Evolutionary conservation across 2,113 vertebrate genomes (phyloP), one percentile per base, ranked within the genome.

Genomic region (Fregetta grallaria): DNA sequence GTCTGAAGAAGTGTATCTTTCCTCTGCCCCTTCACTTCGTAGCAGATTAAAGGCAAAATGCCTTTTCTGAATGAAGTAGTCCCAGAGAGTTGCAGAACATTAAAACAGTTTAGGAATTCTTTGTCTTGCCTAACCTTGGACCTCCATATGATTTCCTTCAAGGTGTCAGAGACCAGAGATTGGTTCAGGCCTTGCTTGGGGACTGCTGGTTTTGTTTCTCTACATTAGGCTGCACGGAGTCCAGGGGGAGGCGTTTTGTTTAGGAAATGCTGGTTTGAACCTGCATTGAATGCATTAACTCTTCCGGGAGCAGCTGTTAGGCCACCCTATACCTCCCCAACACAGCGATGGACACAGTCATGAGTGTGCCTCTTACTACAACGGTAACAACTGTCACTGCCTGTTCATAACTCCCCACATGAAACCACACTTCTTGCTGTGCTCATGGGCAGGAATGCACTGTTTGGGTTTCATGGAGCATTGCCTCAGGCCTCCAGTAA

Each of bases 311-410:
- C 9, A 10, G 36, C 15, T 72, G 23, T 42, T 30, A 25, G 8
- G 42, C 8, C 53, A 82, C 9, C 1, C 58, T 81, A 27, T 1
- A 4, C 7, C 12, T 56, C 5, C 5, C 32, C 1, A 3, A 13
- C 13, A 52, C 23, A 71, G n/a, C 62, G 65, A 34, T 16, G 8
- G 34, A 53, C 47, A 45, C 40, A 20, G 10, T n/a, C 66, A 70
- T 1, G 1, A 47, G 26, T 16, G 13, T 53, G 25, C 23, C 8
- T 70, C 25, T 56, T 50, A 50, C 32, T 61, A 16, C 8, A 32
- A 11, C 26, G 9, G 9, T 56, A 62, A 66, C 44, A 70, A 8
- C 53, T 27, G 11, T 25, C 32, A 56, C 21, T 15, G 15, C 9
- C 21, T 1, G 0, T 32, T 89, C 32, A 18, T 34, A 71, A 30